Base-by-base conservation (phyloP, 2,113 vertebrate species). In the Oriolus oriolus region DNA sequence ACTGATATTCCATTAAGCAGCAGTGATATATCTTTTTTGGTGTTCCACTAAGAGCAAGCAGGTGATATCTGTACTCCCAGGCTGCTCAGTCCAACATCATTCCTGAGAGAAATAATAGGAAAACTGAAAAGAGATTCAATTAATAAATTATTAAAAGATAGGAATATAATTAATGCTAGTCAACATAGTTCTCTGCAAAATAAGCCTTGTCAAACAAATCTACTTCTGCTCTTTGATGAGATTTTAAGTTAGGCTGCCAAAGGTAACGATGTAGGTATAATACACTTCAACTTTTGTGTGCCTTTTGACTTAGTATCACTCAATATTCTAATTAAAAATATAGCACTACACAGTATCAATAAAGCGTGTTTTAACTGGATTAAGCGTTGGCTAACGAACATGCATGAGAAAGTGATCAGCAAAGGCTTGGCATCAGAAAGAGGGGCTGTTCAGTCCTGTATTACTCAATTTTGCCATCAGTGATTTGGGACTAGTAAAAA, bases 201-300 rank as follows among this genome's bases (percentile, higher is more conserved):
- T 96, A 96, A 94, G 95, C 95, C 95, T 96, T 70, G 82, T 94
- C 94, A 97, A 97, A 96, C 90, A 97, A 91, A 95, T 83, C 92
- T 80, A 52, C 79, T 88, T 86, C 83, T 87, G 47, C 64, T 94
- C 90, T 93, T 88, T 93, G 95, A 97, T 96, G 95, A 96, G 95
- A 95, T 93, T 96, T 94, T 68, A 74, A 85, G 92, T 80, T 84
- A 80, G 82, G 54, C 35, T 90, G 84, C 56, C 77, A 88, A 92
- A 96, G 92, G 65, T 96, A 95, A 94, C 5, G 27, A 91, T 70
- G 71, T 77, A 92, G 66, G 60, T 88, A 82, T 87, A 96, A 95
- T 61, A 75, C 39, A 95, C 60, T 81, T 74, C 54, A 93, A 93
- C 68, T 90, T 96, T 86, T 88, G 93, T 84, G 53, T 93, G 90